phyloP scores from a whole-genome alignment of 2,888 invertebrate species.

The Athalia cordata region DNA sequence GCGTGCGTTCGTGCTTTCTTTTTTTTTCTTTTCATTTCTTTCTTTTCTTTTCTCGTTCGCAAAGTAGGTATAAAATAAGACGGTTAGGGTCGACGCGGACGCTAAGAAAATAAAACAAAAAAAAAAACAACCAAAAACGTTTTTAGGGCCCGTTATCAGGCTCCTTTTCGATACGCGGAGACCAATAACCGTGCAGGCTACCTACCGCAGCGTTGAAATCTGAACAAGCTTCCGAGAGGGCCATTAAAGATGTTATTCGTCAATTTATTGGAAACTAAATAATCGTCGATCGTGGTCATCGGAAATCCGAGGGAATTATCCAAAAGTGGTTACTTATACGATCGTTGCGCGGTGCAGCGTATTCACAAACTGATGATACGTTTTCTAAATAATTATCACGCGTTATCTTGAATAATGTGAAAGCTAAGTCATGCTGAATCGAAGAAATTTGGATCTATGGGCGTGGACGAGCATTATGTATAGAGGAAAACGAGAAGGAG shows the following conservation, averaged over 20 bases:
- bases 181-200: slow-evolving; percentile 61
- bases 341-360: neutral
- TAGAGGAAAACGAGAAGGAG: neutral
- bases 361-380: no score
- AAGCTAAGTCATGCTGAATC: no score
- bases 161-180: slow-evolving; percentile 63
- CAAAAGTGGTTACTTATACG: neutral
- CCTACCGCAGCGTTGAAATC: slow-evolving; percentile 64
- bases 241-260: slow-evolving; percentile 54
- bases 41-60: no score
- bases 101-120: slow-evolving; percentile 25
- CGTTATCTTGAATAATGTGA: no score
- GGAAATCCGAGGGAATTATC: slow-evolving; percentile 7
- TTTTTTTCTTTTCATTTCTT: no score
- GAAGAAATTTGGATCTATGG: no score
- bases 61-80: no score
- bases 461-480: neutral
- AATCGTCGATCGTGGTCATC: slow-evolving; percentile 10
- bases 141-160: slow-evolving; percentile 66
- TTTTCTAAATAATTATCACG: no score
- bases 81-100: slow-evolving; percentile 4
- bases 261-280: slow-evolving; percentile 57
- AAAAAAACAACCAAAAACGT: slow-evolving; percentile 59
- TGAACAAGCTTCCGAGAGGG: slow-evolving; percentile 56
- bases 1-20: no score